A percentile compares a stretch with the other conserved stretches of the same genome.
Evolutionary conservation across 2,113 vertebrate species (phyloP).

Genomic region (Chamaetylas fuelleborni): DNA sequence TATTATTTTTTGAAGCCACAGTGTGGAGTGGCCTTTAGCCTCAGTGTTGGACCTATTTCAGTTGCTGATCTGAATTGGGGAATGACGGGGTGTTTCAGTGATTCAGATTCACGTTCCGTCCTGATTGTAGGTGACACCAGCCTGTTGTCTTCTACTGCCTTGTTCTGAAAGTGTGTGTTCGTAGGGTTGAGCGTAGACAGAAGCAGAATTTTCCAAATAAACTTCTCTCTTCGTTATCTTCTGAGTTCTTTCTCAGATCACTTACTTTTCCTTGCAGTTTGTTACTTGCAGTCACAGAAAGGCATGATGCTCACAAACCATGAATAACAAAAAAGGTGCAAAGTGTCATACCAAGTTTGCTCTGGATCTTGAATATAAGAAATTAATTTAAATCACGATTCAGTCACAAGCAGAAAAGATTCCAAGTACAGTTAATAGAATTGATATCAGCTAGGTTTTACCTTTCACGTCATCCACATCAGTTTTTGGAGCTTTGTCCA

Average conservation of each 20-base stretch:
- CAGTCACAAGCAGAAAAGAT: not conserved
- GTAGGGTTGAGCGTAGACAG: not conserved
- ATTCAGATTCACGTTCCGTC: not conserved
- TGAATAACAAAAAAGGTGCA: not conserved
- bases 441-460: not conserved
- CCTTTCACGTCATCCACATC: not conserved
- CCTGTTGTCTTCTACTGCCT: not conserved
- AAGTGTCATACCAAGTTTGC: not conserved
- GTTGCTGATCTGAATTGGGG: not conserved
- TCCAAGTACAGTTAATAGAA: not conserved
- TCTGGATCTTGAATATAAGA: not conserved
- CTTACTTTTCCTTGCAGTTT: not conserved
- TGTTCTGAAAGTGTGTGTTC: not conserved
- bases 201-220: not conserved
- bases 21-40: not conserved
- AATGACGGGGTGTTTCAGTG: not conserved
- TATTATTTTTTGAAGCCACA: not conserved
- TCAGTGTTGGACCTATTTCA: not conserved
- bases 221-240: not conserved
- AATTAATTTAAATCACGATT: not conserved
- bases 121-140: not conserved
- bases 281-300: not conserved
- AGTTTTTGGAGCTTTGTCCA: not conserved
- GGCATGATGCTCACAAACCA: not conserved
- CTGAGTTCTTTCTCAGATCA: not conserved